Percentiles rank a stretch among this genome's conserved stretches.
These are phyloP conservation scores for Ditylenchus dipsaci DNA, from an alignment of 1,140 invertebrate species.

Conservation along the genomic window DNA sequence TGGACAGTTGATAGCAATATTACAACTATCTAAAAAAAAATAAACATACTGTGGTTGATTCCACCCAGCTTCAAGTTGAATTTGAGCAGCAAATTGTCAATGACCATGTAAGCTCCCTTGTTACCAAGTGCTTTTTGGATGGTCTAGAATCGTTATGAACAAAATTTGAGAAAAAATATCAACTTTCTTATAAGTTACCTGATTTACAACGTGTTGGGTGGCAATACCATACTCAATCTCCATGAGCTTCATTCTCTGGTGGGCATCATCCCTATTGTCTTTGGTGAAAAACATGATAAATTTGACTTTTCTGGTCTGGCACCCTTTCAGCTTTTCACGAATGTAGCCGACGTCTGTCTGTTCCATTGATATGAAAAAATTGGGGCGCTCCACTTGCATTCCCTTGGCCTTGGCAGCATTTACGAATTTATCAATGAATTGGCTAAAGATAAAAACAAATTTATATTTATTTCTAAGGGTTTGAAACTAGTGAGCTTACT, in stretches of 20 bases:
- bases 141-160: slow-evolving; percentile 4
- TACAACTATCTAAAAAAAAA: too few species aligned
- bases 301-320: not conserved
- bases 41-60: slow-evolving; percentile 7
- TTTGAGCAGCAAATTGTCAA: slow-evolving; percentile 11
- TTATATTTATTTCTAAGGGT: too few species aligned
- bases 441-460: not conserved
- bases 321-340: not conserved
- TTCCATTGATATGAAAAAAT: not conserved
- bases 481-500: slow-evolving; percentile 5
- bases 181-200: too few species aligned
- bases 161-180: too few species aligned
- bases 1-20: too few species aligned
- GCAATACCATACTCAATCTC: slow-evolving; percentile 6
- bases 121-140: slow-evolving; percentile 1
- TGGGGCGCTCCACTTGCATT: not conserved
- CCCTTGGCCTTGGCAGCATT: not conserved
- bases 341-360: not conserved
- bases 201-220: slow-evolving; percentile 12
- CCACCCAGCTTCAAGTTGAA: slow-evolving; percentile 8
- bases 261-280: slow-evolving; percentile 15
- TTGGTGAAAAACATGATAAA: slow-evolving; percentile 8
- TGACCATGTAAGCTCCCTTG: slow-evolving; percentile 5
- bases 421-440: slow-evolving; percentile 12
- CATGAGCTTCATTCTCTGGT: slow-evolving; percentile 15